Evolutionary conservation across 2,113 vertebrate genomes (phyloP), one percentile per base, ranked within the genome.

Genomic region (Origma solitaria): DNA sequence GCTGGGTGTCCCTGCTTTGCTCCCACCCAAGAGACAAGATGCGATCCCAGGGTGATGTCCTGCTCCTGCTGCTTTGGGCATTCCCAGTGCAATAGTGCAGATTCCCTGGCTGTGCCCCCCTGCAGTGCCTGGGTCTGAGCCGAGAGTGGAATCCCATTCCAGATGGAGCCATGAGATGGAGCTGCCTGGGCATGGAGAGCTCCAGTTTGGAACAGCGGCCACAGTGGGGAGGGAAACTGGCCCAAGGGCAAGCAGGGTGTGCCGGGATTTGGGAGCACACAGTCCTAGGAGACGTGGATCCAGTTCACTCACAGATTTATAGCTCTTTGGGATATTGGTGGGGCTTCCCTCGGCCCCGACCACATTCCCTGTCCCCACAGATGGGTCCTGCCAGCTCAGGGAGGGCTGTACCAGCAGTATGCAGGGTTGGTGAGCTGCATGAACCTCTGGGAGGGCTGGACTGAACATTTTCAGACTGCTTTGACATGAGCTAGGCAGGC

Each of bases 41-140:
- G 20, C 8, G 47, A 23, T 65, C n/a, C 13, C 31, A 49, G 54
- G 47, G 40, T 51, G 37, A 45, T 51, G 42, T 10, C 30, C 49
- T n/a, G 33, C 33, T 56, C 12, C 58, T 45, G 58, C 57, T 49
- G 27, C n/a, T 50, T 23, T 61, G 24, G 37, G 28, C 11, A 1
- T 17, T 31, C 22, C 33, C 18, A 37, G 11, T 17, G 51, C 28
- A 8, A 35, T 5, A 54, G 25, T 7, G 83, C n/a, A 38, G 40
- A 11, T 7, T 22, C 8, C 27, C 31, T 3, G 5, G 40, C 10
- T 15, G 33, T 31, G 31, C n/a, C 21, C 7, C 10, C 11, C 0
- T 0, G 57, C 49, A 44, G 11, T 11, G 16, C 11, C 27, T 30
- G 17, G 23, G 6, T n/a, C 23, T n/a, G 57, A 82, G 47, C 31